These are phyloP conservation scores for Petrolisthes manimaculis DNA, from an alignment of 2,888 invertebrate species.

Conservation along the genomic window DNA sequence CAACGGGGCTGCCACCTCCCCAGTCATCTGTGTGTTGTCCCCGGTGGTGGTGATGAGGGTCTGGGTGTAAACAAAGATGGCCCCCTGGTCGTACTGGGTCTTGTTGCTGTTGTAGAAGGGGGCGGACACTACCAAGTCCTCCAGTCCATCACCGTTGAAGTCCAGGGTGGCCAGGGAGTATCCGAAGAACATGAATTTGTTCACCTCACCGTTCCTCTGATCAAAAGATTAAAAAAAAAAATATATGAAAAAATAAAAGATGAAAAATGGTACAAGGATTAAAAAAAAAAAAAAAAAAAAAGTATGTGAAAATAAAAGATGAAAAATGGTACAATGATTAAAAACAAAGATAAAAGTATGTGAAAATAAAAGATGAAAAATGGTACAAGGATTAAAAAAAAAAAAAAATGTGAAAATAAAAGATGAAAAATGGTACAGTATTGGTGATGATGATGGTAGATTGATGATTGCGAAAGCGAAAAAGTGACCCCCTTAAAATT, in stretches of 20 bases:
- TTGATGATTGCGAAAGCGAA: too few species aligned
- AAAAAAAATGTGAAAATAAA: too few species aligned
- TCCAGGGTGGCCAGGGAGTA: conserved; percentile 89
- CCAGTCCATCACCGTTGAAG: conserved; percentile 89
- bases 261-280: background rate
- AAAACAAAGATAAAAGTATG: too few species aligned
- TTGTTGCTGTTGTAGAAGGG: conserved; percentile 53
- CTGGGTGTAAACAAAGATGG: conserved; percentile 59
- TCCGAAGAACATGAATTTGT: conserved; percentile 83
- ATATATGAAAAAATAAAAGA: background rate
- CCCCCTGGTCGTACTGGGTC: conserved; percentile 52
- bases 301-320: too few species aligned
- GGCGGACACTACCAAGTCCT: conserved; percentile 81
- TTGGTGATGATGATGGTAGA: too few species aligned
- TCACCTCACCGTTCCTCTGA: background rate
- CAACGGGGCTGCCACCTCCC: conserved; percentile 13
- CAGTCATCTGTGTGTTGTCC: conserved; percentile 26
- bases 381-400: too few species aligned
- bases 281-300: background rate
- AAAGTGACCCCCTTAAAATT: too few species aligned
- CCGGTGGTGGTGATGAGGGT: background rate
- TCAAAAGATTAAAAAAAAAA: background rate
- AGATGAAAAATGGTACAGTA: too few species aligned
- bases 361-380: too few species aligned
- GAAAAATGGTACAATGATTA: too few species aligned